Conservation (phyloP, 2,797 vertebrate species). For the Poecilia gillii region DNA sequence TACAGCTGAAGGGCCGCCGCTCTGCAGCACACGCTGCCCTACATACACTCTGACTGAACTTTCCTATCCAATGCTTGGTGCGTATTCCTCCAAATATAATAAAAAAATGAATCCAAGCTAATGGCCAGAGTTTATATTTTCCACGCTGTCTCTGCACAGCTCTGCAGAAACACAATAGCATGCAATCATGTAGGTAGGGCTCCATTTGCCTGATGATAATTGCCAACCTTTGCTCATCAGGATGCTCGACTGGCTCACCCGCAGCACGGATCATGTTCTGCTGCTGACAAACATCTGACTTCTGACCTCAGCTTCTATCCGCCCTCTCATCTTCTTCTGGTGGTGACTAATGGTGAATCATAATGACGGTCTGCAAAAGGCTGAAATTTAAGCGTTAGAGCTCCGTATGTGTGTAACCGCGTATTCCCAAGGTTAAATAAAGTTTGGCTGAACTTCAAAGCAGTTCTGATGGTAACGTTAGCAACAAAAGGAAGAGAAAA, state of each 20-base stretch:
- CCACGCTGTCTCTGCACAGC: conserved; percentile 20
- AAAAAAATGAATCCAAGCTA: conserved; percentile 1
- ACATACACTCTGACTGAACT: conserved; percentile 61
- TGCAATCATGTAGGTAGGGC: conserved; percentile 76
- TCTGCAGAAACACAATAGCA: conserved; percentile 58
- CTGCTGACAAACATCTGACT: conserved; percentile 33
- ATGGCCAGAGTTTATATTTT: conserved; percentile 38
- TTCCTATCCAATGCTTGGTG: neutral
- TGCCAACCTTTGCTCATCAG: conserved; percentile 61
- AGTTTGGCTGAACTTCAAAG: neutral
- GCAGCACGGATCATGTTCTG: conserved; percentile 14
- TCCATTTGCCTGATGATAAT: conserved; percentile 78
- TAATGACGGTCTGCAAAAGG: neutral
- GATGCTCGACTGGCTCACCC: conserved; percentile 52
- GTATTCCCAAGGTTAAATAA: neutral
- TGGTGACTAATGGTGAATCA: conserved; percentile 29
- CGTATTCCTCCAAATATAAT: neutral
- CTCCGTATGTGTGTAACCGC: neutral
- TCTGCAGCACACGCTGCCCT: conserved; percentile 63
- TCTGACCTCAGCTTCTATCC: conserved; percentile 45
- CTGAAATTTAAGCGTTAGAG: neutral
- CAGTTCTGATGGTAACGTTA: neutral
- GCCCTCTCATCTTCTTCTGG: conserved; percentile 12
- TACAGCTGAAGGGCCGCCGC: conserved; percentile 56
- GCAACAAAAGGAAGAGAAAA: neutral